Base-by-base conservation (phyloP, 2,888 invertebrate genomes). In the Leptinotarsa peninsularis region DNA sequence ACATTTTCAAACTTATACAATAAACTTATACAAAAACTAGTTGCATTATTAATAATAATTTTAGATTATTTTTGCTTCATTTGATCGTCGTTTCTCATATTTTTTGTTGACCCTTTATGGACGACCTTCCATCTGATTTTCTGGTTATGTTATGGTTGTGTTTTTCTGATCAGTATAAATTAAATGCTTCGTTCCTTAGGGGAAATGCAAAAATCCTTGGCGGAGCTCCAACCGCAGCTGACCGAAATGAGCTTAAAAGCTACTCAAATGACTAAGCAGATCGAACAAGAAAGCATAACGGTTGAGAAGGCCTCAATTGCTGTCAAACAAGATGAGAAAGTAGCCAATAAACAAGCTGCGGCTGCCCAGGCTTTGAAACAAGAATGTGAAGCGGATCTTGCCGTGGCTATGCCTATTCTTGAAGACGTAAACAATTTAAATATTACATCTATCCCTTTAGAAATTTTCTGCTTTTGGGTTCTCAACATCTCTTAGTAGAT, bases 381-480 rank as follows among this genome's bases (percentile, higher is more conserved):
- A 80, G 98, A 98, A 87, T 98, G 98, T 87, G 97, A 98, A 89
- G 94, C 95, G 74, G 98, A 98, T 88, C 90, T 98, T 83, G 97
- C 97, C 1, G 91, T 94, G 83, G 96, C 96, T 7, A 91, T 96
- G 79, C 96, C 96, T 4, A 93, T 95, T 84, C 90, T 96, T 74
- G 94, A 95, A 88, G 93, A 93, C 83, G 80, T 80, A 27, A 63
- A n/a, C n/a, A 21, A 33, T 50, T 15, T 10, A 0, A 43, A 43
- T 43, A 43, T 43, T 43, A 43, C 10, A 10, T 43, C 3, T 13
- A 3, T 43, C 2, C 3, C 43, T 43, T 5, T 0, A 43, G 10
- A 43, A 43, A 3, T 0, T 10, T 43, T 43, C 43, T 13, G 10
- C 10, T 2, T 43, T 0, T 43, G 10, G 43, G 0, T 43, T 43